These are phyloP conservation scores for Thymelicus sylvestris DNA, from an alignment of 2,888 invertebrate species.

Conservation along the genomic window DNA sequence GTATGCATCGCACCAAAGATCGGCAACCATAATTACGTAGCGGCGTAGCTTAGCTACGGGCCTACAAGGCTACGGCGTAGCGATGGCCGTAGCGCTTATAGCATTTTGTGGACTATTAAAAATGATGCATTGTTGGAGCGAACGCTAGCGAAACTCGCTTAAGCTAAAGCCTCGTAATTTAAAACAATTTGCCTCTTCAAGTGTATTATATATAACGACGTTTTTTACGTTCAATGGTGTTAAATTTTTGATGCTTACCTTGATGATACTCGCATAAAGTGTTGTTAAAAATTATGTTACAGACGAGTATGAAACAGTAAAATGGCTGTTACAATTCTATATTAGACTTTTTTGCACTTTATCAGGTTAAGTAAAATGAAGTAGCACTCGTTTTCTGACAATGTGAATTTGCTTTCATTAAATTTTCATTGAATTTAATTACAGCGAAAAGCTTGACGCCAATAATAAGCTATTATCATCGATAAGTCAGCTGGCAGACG, in stretches of 20 bases:
- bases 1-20: slow-evolving; percentile 16
- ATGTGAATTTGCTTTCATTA: no score
- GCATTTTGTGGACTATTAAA: slow-evolving; percentile 29
- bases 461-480: no score
- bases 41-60: slow-evolving; percentile 20
- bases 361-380: no score
- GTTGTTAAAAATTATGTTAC: no score
- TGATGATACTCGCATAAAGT: neutral
- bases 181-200: slow-evolving; percentile 27
- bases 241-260: neutral
- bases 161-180: slow-evolving; percentile 18
- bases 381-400: no score
- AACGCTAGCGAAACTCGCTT: slow-evolving; percentile 25
- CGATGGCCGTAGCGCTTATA: slow-evolving; percentile 26
- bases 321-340: no score
- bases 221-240: slow-evolving; percentile 7
- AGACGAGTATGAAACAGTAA: no score
- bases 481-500: no score
- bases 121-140: slow-evolving; percentile 41
- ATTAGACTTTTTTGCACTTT: no score
- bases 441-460: no score
- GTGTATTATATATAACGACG: slow-evolving; percentile 7
- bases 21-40: slow-evolving; percentile 14
- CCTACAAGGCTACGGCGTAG: slow-evolving; percentile 34
- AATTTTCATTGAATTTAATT: no score